These are phyloP conservation scores for Siphamia tubifer DNA, from an alignment of 2,113 vertebrate genomes.

Conservation along the genomic window DNA sequence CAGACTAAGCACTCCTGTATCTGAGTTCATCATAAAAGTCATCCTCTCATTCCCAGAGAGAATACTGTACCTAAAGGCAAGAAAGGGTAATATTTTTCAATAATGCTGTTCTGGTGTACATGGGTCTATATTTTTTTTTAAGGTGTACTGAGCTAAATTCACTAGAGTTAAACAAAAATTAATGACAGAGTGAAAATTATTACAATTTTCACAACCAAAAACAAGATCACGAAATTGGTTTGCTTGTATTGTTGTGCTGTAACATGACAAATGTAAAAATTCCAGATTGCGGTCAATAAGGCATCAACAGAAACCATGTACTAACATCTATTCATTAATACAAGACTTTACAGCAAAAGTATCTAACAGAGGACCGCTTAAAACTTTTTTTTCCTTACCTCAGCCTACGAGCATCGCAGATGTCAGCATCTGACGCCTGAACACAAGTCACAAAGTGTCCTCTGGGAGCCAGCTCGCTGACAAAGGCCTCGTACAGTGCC, in stretches of 20 bases:
- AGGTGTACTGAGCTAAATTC: neutral
- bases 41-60: slow-evolving; percentile 93
- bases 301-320: too few species aligned
- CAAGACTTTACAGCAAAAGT: neutral
- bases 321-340: neutral
- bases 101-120: neutral
- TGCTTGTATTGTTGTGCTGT: neutral
- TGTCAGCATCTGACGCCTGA: slow-evolving; percentile 93
- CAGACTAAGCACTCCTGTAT: slow-evolving; percentile 88
- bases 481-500: slow-evolving; percentile 89
- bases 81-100: neutral
- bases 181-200: neutral
- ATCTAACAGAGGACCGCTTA: neutral
- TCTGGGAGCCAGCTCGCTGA: slow-evolving; percentile 91
- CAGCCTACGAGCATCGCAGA: slow-evolving; percentile 87
- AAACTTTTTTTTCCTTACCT: slow-evolving; percentile 62
- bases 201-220: neutral
- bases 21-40: slow-evolving; percentile 89
- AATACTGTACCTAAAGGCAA: slow-evolving; percentile 83
- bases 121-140: neutral
- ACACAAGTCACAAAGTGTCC: slow-evolving; percentile 97
- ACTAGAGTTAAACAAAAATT: neutral
- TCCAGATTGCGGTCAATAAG: neutral
- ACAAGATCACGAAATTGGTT: neutral
- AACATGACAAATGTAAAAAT: neutral